Percentiles rank a stretch among this genome's conserved stretches.
phyloP scores from a whole-genome alignment of 2,797 vertebrate genomes.

The Steatocranus sp. region DNA sequence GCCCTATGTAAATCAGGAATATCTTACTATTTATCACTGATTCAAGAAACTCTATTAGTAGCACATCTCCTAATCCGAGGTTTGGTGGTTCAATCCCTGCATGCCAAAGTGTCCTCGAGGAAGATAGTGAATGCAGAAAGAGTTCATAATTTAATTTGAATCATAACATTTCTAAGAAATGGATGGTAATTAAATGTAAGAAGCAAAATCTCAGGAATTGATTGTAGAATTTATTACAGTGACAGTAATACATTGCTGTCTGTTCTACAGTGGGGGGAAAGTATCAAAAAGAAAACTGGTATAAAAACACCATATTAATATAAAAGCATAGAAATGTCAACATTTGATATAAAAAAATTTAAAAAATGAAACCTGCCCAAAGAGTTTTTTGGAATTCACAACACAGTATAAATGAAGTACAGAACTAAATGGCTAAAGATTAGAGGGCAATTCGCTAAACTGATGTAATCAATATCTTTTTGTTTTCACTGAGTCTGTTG shows the following conservation, averaged over 20 bases:
- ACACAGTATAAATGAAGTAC: neutral
- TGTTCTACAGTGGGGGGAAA: neutral
- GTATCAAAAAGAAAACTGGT: neutral
- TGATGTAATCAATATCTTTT: neutral
- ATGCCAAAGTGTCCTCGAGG: neutral
- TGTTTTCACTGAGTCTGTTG: neutral
- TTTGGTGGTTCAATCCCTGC: neutral
- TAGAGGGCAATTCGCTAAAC: neutral
- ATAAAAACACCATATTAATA: neutral
- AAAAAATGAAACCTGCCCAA: neutral
- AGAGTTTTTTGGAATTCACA: neutral
- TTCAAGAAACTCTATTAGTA: neutral
- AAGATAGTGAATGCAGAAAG: neutral
- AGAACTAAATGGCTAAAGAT: neutral
- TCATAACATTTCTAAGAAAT: neutral
- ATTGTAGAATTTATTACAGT: neutral
- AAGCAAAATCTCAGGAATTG: neutral
- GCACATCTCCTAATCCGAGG: neutral
- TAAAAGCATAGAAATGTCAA: neutral
- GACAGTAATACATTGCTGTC: neutral
- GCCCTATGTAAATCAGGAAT: neutral
- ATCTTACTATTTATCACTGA: neutral
- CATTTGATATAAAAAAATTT: accelerated
- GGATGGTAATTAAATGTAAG: neutral
- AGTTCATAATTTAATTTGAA: neutral